A percentile compares a stretch with the other conserved stretches of the same genome.
Evolutionary conservation across 1,140 invertebrate species (phyloP).

Genomic region (Orchesella cincta): DNA sequence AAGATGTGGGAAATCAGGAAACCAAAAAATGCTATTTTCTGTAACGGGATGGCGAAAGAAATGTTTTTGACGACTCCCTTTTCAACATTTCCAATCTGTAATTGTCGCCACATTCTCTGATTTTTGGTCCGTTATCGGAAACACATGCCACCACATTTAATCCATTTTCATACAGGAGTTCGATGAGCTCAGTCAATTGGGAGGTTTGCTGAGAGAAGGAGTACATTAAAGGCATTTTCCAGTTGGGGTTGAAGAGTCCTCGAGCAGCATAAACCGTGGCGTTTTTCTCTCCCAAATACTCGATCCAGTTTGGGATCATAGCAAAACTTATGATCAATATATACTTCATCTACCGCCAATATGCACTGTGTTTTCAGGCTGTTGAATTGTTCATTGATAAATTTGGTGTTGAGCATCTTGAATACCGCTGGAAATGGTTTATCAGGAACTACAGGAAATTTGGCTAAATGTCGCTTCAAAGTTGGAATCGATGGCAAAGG

Average conservation of each 20-base stretch:
- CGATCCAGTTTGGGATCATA: background rate
- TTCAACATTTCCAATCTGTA: background rate
- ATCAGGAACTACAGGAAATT: background rate
- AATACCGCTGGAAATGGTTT: background rate
- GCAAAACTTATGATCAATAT: background rate
- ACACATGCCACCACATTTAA: background rate
- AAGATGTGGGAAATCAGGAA: slow-evolving; percentile 3
- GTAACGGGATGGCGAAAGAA: background rate
- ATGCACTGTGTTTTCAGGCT: background rate
- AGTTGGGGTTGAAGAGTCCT: background rate
- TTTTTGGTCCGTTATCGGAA: slow-evolving; percentile 7
- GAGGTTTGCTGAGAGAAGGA: background rate
- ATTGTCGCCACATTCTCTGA: background rate
- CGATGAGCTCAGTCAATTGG: background rate
- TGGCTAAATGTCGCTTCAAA: background rate
- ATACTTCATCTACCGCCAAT: background rate
- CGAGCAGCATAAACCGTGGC: background rate
- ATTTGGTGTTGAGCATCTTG: background rate
- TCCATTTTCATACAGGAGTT: background rate
- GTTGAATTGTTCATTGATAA: background rate
- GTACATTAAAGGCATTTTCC: background rate
- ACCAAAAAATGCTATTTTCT: background rate
- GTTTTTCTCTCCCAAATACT: background rate
- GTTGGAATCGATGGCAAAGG: background rate
- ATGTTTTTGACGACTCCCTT: background rate